These are phyloP conservation scores for Condylostylus longicornis DNA, from an alignment of 1,140 invertebrate genomes.

Conservation along the genomic window DNA sequence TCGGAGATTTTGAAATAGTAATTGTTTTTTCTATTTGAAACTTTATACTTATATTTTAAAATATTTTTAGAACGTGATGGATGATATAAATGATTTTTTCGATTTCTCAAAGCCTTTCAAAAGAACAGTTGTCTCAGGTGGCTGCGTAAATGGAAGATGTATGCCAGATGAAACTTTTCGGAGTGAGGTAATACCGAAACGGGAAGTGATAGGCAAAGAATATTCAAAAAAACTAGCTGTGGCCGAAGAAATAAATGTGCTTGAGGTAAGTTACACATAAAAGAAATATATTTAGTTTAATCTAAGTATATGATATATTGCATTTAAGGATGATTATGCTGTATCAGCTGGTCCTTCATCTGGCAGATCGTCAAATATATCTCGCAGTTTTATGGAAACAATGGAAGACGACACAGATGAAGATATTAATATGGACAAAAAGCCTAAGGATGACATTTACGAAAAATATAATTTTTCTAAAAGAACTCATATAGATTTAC, in stretches of 20 bases:
- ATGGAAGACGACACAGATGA: constrained; percentile 10
- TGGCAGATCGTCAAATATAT: not conserved
- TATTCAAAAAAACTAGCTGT: constrained; percentile 14
- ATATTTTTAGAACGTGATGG: too few relatives aligned
- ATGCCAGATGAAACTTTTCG: not conserved
- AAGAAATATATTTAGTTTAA: not conserved
- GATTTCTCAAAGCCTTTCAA: constrained; percentile 25
- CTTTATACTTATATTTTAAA: too few relatives aligned
- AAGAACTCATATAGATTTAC: constrained; percentile 16
- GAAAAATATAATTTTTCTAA: constrained; percentile 18
- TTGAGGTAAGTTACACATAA: constrained; percentile 11
- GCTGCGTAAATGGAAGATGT: constrained; percentile 9
- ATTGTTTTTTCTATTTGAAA: too few relatives aligned
- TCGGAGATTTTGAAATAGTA: too few relatives aligned
- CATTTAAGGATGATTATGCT: not conserved
- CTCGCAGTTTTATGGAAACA: constrained; percentile 11
- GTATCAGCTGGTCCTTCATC: constrained; percentile 3
- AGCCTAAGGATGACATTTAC: constrained; percentile 13
- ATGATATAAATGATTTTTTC: constrained; percentile 23
- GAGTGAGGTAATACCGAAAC: constrained; percentile 13
- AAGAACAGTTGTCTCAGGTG: constrained; percentile 6
- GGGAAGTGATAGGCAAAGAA: constrained; percentile 16
- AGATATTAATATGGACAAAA: constrained; percentile 4
- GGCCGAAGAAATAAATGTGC: constrained; percentile 13
- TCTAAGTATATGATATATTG: not conserved